Conservation (phyloP, 2,888 invertebrate genomes). For the Andrena marginata region DNA sequence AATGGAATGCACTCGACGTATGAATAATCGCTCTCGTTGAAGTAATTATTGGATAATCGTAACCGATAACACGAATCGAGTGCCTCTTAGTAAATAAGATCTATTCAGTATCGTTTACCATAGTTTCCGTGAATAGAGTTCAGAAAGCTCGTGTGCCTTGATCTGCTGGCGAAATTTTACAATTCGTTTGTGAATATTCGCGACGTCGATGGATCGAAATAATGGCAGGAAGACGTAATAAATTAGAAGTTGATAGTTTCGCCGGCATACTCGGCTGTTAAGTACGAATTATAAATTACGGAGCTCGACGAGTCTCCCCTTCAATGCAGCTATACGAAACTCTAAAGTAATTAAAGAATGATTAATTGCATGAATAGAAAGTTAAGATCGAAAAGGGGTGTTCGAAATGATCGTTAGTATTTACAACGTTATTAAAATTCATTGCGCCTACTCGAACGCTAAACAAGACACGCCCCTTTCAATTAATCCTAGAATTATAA, state of each 20-base stretch:
- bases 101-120: neutral
- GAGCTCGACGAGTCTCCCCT: neutral
- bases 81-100: neutral
- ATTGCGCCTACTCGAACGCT: conserved; percentile 16
- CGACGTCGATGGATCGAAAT: neutral
- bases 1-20: neutral
- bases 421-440: conserved; percentile 25
- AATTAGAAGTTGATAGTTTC: conserved; percentile 7
- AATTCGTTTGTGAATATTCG: neutral
- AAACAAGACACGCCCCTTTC: conserved; percentile 16
- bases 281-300: conserved; percentile 13
- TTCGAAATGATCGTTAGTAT: conserved; percentile 5
- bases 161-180: neutral
- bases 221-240: conserved; percentile 14
- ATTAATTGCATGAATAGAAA: conserved; percentile 12
- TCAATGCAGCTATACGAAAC: conserved; percentile 22
- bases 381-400: conserved; percentile 2
- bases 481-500: conserved; percentile 29
- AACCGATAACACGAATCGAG: neutral
- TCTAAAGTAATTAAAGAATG: neutral
- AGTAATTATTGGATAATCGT: neutral
- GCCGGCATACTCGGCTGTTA: neutral
- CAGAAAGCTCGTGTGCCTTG: conserved; percentile 7
- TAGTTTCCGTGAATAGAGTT: neutral
- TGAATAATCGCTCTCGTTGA: neutral